Evolutionary conservation across 2,113 vertebrate species (phyloP).

Genomic region (Tragelaphus strepsiceros): DNA sequence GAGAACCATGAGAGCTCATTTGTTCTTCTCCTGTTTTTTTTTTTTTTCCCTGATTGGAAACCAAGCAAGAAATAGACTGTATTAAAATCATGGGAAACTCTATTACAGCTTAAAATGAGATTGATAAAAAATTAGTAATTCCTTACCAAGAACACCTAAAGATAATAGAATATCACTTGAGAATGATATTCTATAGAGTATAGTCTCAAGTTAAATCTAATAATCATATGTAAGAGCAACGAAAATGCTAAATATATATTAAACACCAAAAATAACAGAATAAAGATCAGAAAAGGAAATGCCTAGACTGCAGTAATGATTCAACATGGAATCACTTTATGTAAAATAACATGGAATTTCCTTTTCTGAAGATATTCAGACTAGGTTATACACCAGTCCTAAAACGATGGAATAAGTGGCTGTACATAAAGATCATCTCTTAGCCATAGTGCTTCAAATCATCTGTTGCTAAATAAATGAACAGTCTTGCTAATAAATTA

Average conservation of each 20-base stretch:
- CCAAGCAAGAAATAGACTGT: not conserved
- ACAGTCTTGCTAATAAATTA: not conserved
- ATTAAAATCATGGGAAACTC: not conserved
- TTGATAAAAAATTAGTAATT: not conserved
- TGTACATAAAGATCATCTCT: not conserved
- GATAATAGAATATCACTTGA: not conserved
- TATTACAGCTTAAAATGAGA: not conserved
- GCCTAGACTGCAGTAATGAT: not conserved
- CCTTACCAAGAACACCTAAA: not conserved
- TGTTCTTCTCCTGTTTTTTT: not conserved
- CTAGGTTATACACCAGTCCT: not conserved
- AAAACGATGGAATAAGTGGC: not conserved
- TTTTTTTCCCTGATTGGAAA: not conserved
- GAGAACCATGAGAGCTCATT: not conserved
- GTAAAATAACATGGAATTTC: not conserved
- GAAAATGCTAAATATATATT: not conserved
- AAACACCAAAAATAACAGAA: not conserved
- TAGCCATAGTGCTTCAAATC: not conserved
- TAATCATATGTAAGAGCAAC: not conserved
- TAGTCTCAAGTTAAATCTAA: not conserved
- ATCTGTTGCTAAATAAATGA: not conserved
- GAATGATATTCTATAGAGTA: not conserved
- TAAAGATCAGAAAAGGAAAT: not conserved
- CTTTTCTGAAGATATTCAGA: not conserved
- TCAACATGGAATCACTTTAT: not conserved